Base-by-base conservation (phyloP, 2,888 invertebrate genomes). In the Drosophila robusta region DNA sequence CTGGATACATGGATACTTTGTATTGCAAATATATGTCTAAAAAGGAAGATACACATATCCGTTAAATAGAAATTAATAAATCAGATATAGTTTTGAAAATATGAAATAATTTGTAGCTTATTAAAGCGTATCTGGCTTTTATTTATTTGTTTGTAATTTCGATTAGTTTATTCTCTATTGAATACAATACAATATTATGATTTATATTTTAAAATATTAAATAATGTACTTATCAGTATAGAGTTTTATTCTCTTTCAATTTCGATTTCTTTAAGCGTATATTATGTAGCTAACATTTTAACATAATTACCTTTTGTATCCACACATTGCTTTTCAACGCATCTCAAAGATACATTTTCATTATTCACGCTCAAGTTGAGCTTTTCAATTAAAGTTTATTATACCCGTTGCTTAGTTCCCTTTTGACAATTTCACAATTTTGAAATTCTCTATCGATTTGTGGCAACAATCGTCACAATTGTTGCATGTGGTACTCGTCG, bases 391-490 rank as follows among this genome's bases (percentile, higher is more conserved):
- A 1, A 7, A 52, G 7, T 58, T 5, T n/a, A 11, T n/a, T 32
- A 1, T 4, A 29, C 2, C 9, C 9, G 8, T 29, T 29, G 8
- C 9, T 8, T 9, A 18, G 11, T 8, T 29, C 18, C 12, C 58
- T 29, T 26, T 50, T n/a, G n/a, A 11, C 47, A 26, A 29, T 22
- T 29, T 9, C 29, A 14, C 1, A 14, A 14, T 29, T n/a, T 5
- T 26, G 16, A 12, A 32, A 47, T 36, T 52, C 11, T 47, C 16
- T 9, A 12, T 38, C 39, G n/a, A 42, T 22, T 46, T 42, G 38
- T 38, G 50, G 49, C 50, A 32, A 41, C 38, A 36, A 39, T 34
- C 54, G 32, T 18, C 32, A 41, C 38, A 36, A 39, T 34, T 58
- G 32, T 18, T 38, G 49, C 39, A 26, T 41, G 61, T 12, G 16